A percentile compares a stretch with the other conserved stretches of the same genome.
Conservation (phyloP, 2,113 vertebrate species). For the Ploceus nigricollis region DNA sequence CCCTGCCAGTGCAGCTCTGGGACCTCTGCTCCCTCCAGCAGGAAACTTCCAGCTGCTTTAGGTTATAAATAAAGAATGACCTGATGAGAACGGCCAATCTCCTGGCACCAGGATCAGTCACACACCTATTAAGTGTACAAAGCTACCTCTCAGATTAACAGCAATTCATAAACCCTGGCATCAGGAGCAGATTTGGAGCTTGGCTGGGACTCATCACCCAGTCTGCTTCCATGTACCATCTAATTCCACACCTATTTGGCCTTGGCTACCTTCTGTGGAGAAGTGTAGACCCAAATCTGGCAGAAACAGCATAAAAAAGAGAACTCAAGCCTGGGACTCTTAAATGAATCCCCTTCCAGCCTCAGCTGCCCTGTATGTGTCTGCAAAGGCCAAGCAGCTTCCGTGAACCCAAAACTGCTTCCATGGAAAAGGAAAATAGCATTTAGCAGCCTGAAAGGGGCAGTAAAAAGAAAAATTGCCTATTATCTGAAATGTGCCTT, state of each 20-base stretch:
- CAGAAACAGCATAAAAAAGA: neutral
- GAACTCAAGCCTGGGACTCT: neutral
- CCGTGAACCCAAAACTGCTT: neutral
- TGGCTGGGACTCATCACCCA: neutral
- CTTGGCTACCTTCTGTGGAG: neutral
- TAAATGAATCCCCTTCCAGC: neutral
- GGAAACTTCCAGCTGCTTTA: neutral
- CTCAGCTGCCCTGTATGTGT: accelerated
- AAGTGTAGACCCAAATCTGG: neutral
- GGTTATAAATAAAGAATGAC: constrained; percentile 45
- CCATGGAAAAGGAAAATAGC: neutral
- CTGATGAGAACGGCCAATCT: neutral
- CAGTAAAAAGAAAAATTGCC: neutral
- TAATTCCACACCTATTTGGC: neutral
- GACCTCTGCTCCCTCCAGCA: neutral
- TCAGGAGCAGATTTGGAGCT: neutral
- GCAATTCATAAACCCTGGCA: neutral
- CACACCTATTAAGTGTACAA: constrained; percentile 20
- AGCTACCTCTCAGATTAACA: constrained; percentile 15
- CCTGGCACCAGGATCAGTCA: constrained; percentile 9
- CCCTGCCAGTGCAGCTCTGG: accelerated
- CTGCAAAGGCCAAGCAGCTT: neutral
- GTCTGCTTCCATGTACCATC: neutral
- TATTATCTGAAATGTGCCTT: neutral
- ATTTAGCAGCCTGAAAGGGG: neutral